Evolutionary conservation across 2,797 vertebrate genomes (phyloP), one percentile per base, ranked within the genome.

Genomic region (Crocidura indochinensis): DNA sequence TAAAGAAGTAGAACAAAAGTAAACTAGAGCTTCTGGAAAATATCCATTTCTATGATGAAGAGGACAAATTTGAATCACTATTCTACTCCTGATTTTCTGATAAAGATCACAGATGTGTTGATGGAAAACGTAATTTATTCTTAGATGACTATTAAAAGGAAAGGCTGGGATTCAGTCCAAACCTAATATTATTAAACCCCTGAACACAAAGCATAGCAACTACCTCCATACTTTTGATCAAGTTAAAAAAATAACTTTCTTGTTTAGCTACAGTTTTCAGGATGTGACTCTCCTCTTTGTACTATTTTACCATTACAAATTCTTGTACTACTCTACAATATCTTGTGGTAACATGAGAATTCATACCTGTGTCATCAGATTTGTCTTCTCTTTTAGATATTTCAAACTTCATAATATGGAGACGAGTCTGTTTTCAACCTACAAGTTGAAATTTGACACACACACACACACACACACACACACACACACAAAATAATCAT

Each of bases 41-140:
- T 53, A 67, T 47, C 49, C 64, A 8, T 83, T 88, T 82, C 60
- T 19, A 53, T 44, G 9, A 67, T 64, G 38, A 47, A 91, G 92
- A 68, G 27, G 7, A 86, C 44, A 29, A 62, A 49, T 6, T 46
- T 22, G 68, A 76, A 8, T 51, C 47, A 71, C 19, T 67, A 19
- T 14, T 64, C 64, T 76, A 62, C 0, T 46, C 29, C 26, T 65
- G 26, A 24, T n/a, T 47, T 38, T 85, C 38, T 47, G 93, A 38
- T 46, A 20, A 46, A 44, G 68, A 72, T 64, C 47, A 51, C 1
- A 65, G 38, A 75, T 31, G 60, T 27, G 11, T 1, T 69, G 27
- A 82, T 12, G 27, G 51, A 17, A 71, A n/a, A 60, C 27, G 2
- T 6, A 49, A 56, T 8, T 8, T 56, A 69, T 10, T 19, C 46